These are phyloP conservation scores for Indicator indicator DNA, from an alignment of 2,113 vertebrate species.

Conservation along the genomic window DNA sequence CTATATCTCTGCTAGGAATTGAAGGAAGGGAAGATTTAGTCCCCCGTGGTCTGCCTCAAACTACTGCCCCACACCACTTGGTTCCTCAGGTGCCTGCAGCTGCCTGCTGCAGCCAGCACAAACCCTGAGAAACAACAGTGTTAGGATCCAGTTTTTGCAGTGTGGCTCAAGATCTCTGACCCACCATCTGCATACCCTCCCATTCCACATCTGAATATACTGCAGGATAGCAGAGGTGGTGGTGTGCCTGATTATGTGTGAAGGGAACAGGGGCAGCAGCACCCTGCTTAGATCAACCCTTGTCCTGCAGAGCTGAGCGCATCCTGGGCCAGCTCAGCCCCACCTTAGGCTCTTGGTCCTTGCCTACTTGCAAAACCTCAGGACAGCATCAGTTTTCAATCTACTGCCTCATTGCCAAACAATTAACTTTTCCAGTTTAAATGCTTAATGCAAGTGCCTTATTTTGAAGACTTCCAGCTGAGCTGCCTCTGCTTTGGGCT, in stretches of 20 bases:
- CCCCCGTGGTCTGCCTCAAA: background rate
- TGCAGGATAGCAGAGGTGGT: background rate
- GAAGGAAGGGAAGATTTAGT: background rate
- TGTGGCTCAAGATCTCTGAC: rapidly evolving
- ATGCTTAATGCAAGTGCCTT: background rate
- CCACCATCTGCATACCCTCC: background rate
- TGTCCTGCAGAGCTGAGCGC: background rate
- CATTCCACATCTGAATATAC: rapidly evolving
- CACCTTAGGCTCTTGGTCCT: background rate
- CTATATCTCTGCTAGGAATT: background rate
- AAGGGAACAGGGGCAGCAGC: background rate
- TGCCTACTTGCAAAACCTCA: background rate
- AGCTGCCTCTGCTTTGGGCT: constrained; percentile 14
- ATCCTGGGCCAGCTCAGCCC: background rate
- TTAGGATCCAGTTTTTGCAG: background rate
- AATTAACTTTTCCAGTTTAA: constrained; percentile 27
- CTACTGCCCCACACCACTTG: background rate
- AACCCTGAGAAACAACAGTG: rapidly evolving
- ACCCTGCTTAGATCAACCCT: background rate
- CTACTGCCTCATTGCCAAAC: background rate
- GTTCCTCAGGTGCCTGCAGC: background rate
- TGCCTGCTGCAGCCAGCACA: background rate
- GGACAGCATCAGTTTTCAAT: background rate
- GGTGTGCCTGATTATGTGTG: background rate
- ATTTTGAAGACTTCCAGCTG: constrained; percentile 34